Percentiles rank a stretch among this genome's conserved stretches.
phyloP scores from a whole-genome alignment of 2,888 invertebrate genomes.

The Artemia sp. region DNA sequence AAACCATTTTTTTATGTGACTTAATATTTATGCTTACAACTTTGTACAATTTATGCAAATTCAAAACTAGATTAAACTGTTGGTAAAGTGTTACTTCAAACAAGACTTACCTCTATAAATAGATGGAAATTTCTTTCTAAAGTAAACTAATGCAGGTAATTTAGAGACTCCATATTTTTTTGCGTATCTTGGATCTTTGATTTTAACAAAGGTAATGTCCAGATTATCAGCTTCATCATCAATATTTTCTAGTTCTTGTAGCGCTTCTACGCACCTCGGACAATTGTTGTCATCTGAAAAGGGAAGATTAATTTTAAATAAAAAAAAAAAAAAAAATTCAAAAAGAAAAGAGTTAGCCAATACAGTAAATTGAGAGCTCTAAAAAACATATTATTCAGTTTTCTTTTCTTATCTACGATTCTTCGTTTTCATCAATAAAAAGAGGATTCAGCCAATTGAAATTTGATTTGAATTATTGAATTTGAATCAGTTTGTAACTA shows the following conservation, averaged over 20 bases:
- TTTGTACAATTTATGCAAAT: too few relatives aligned
- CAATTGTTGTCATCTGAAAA: constrained; percentile 58
- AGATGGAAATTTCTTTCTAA: constrained; percentile 75
- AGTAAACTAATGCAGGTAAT: constrained; percentile 76
- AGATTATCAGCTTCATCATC: constrained; percentile 86
- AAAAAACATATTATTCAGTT: constrained; percentile 17
- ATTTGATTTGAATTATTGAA: too few relatives aligned
- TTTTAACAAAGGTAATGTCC: constrained; percentile 84
- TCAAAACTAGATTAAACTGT: too few relatives aligned
- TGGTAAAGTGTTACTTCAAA: too few relatives aligned
- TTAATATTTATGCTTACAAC: too few relatives aligned
- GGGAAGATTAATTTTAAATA: constrained; percentile 22
- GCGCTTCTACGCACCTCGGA: constrained; percentile 61
- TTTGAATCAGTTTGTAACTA: too few relatives aligned
- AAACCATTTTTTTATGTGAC: too few relatives aligned
- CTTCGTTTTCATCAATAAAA: too few relatives aligned
- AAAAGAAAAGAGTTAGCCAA: not conserved
- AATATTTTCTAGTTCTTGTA: constrained; percentile 74
- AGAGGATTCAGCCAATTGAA: not conserved
- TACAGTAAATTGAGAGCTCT: not conserved
- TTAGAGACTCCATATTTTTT: constrained; percentile 85
- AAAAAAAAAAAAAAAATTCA: not conserved
- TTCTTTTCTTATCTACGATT: too few relatives aligned
- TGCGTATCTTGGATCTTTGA: constrained; percentile 76
- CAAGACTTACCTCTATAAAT: constrained; percentile 57